A percentile compares a stretch with the other conserved stretches of the same genome.
These are phyloP conservation scores for Coleophora flavipennella DNA, from an alignment of 2,888 invertebrate genomes.

Conservation along the genomic window DNA sequence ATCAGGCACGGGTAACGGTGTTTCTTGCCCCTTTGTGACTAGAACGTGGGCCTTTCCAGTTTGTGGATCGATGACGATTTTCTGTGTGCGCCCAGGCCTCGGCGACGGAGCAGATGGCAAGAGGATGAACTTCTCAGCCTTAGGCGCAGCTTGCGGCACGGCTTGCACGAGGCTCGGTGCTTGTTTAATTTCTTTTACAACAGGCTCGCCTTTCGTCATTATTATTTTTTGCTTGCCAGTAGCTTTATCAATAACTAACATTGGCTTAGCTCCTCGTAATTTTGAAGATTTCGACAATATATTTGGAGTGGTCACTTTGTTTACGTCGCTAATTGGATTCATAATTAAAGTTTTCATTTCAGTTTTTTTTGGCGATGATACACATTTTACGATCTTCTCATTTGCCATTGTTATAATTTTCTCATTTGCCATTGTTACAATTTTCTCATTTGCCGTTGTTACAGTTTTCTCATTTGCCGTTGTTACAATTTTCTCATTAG, in stretches of 20 bases:
- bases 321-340: constrained; percentile 43
- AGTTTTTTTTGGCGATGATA: constrained; percentile 32
- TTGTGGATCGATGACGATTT: constrained; percentile 63
- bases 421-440: background rate
- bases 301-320: constrained; percentile 57
- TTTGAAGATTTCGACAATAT: constrained; percentile 65
- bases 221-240: constrained; percentile 65
- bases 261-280: constrained; percentile 55
- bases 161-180: constrained; percentile 35
- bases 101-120: constrained; percentile 39
- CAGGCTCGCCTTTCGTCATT: constrained; percentile 52
- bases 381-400: background rate
- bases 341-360: constrained; percentile 56
- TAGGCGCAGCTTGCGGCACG: constrained; percentile 32
- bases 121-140: constrained; percentile 59
- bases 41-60: constrained; percentile 62
- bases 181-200: constrained; percentile 47
- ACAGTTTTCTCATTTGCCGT: background rate
- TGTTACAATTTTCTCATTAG: background rate
- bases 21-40: constrained; percentile 42
- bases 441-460: background rate
- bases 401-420: background rate
- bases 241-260: constrained; percentile 60
- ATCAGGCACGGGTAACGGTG: constrained; percentile 27
- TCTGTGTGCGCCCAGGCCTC: constrained; percentile 51